phyloP scores from a whole-genome alignment of 2,888 invertebrate species.

The Azorinus chamasolen region DNA sequence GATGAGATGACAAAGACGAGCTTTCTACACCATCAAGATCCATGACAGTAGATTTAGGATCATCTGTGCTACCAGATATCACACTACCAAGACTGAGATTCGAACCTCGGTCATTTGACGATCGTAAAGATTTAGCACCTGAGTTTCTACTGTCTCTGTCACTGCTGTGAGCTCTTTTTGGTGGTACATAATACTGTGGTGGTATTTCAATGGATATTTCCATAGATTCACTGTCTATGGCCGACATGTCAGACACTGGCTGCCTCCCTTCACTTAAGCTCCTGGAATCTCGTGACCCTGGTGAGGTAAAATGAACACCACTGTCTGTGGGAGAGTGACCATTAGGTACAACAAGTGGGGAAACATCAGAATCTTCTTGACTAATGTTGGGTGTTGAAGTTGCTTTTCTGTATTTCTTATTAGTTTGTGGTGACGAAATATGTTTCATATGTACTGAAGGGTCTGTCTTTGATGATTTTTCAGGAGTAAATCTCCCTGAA shows the following conservation, averaged over 20 bases:
- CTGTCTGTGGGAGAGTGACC: slow-evolving; percentile 30
- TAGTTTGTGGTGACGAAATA: slow-evolving; percentile 4
- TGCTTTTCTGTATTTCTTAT: background rate
- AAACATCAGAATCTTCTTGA: slow-evolving; percentile 7
- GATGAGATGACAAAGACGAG: slow-evolving; percentile 34
- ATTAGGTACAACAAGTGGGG: background rate
- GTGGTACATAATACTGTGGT: slow-evolving; percentile 14
- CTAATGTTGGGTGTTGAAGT: background rate
- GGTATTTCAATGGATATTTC: slow-evolving; percentile 47
- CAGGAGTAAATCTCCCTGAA: slow-evolving; percentile 2
- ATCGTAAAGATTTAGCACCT: slow-evolving; percentile 36
- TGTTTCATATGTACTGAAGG: slow-evolving; percentile 12
- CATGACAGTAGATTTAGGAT: slow-evolving; percentile 33
- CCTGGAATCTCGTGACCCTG: slow-evolving; percentile 22
- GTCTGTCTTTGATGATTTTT: slow-evolving; percentile 19
- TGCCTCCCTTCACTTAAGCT: slow-evolving; percentile 23
- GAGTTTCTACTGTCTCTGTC: slow-evolving; percentile 15
- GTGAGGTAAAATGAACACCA: slow-evolving; percentile 39
- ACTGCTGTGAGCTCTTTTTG: slow-evolving; percentile 36
- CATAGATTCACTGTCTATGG: slow-evolving; percentile 36
- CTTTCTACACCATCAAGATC: slow-evolving; percentile 26
- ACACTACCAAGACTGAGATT: slow-evolving; percentile 44
- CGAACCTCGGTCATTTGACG: slow-evolving; percentile 36
- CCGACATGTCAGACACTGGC: slow-evolving; percentile 32
- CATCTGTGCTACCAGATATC: slow-evolving; percentile 58